Evolutionary conservation across 2,797 vertebrate genomes (phyloP).

Genomic region (Melopsittacus undulatus): DNA sequence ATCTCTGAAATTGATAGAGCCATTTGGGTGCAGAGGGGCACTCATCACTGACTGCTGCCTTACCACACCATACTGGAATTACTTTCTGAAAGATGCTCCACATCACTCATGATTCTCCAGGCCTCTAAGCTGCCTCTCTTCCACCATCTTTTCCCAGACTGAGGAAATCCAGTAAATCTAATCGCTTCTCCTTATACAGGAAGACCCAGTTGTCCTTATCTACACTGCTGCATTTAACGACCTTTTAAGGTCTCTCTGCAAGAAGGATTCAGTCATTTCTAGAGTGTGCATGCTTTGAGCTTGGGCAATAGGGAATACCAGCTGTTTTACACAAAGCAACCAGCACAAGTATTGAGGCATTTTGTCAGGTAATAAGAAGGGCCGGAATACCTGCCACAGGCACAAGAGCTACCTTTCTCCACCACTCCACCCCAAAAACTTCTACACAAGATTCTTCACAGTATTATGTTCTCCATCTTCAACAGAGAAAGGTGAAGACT

Average conservation of each 20-base stretch:
- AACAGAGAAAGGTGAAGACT: not conserved
- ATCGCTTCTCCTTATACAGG: not conserved
- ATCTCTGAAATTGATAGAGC: not conserved
- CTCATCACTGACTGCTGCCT: not conserved
- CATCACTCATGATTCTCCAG: not conserved
- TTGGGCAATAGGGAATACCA: not conserved
- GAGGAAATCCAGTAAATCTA: not conserved
- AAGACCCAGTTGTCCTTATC: not conserved
- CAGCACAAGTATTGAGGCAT: not conserved
- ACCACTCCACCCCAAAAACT: not conserved
- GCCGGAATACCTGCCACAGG: not conserved
- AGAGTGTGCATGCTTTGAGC: not conserved
- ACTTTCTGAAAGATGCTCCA: not conserved
- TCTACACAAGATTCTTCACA: not conserved
- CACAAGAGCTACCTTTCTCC: not conserved
- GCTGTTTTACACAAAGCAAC: not conserved
- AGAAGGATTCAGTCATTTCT: not conserved
- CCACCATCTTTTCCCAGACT: not conserved
- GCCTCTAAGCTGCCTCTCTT: not conserved
- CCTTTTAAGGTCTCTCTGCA: not conserved
- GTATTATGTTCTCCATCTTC: not conserved
- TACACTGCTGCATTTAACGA: not conserved
- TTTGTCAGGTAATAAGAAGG: not conserved
- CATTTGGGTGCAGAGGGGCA: not conserved
- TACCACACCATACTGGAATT: not conserved